phyloP scores from a whole-genome alignment of 2,797 vertebrate species.

The Graptemys geographica region DNA sequence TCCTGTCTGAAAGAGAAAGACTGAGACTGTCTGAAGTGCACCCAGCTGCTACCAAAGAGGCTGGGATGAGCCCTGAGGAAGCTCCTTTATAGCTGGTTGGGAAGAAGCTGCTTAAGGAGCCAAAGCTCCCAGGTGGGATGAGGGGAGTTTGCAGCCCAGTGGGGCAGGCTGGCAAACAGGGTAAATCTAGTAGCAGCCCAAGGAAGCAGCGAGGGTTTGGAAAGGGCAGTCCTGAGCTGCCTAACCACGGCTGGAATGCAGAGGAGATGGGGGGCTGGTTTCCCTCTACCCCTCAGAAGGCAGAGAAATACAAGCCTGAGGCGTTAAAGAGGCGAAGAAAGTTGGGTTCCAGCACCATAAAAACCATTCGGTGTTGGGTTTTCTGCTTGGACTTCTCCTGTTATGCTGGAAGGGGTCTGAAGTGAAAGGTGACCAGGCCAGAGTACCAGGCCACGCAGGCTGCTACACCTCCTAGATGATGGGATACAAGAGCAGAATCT shows the following conservation, averaged over 20 bases:
- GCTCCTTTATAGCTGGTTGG: too few relatives aligned
- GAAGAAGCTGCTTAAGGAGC: too few relatives aligned
- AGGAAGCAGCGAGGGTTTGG: neutral
- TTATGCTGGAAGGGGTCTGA: too few relatives aligned
- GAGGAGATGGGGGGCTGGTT: fast-evolving
- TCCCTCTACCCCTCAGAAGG: neutral
- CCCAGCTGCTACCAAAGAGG: too few relatives aligned
- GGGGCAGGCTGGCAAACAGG: neutral
- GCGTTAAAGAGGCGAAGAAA: neutral
- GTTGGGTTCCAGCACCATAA: neutral
- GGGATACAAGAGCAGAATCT: too few relatives aligned
- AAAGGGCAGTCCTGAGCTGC: neutral
- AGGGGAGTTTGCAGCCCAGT: neutral
- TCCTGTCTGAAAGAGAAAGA: neutral
- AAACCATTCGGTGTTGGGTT: neutral
- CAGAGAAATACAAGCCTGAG: neutral
- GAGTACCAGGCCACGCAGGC: too few relatives aligned
- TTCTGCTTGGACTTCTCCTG: neutral
- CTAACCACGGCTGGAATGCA: neutral
- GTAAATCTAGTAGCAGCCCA: neutral
- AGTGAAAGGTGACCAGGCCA: too few relatives aligned
- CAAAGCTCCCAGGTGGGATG: neutral
- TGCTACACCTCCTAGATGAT: too few relatives aligned
- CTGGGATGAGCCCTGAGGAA: neutral
- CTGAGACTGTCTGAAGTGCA: neutral